phyloP scores from a whole-genome alignment of 2,797 vertebrate genomes.

The Lagocephalus sceleratus region DNA sequence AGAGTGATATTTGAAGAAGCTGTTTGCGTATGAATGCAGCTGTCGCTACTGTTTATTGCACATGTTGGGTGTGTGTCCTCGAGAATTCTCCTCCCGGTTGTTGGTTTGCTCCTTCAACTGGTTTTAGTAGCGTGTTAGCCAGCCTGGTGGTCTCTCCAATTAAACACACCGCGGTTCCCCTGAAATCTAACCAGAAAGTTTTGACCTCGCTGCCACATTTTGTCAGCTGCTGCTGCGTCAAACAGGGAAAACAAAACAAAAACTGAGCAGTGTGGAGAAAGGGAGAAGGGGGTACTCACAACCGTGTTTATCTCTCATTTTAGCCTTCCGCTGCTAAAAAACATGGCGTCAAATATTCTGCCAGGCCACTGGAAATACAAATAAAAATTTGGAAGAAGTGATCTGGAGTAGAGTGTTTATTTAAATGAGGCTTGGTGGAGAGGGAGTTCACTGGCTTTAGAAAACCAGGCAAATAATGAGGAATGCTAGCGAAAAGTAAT shows the following conservation, averaged over 20 bases:
- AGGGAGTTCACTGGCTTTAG: constrained; percentile 57
- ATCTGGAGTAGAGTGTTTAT: constrained; percentile 39
- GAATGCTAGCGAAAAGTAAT: constrained; percentile 63
- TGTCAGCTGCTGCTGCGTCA: constrained; percentile 58
- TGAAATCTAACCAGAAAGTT: constrained; percentile 53
- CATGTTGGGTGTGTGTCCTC: constrained; percentile 37
- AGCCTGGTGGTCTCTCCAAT: constrained; percentile 68
- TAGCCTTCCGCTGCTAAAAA: constrained; percentile 42
- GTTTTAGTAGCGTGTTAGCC: constrained; percentile 39
- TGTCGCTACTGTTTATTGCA: constrained; percentile 34
- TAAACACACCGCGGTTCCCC: constrained; percentile 67
- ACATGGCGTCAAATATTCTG: constrained; percentile 35
- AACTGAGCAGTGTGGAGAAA: constrained; percentile 17
- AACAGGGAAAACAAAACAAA: constrained; percentile 17
- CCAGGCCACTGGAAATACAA: constrained; percentile 44
- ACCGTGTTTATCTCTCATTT: constrained; percentile 59
- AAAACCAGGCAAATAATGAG: constrained; percentile 43
- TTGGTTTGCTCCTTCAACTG: constrained; percentile 30
- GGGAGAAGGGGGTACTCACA: constrained; percentile 25
- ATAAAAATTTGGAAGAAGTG: constrained; percentile 32
- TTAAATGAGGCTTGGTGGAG: constrained; percentile 32
- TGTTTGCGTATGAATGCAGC: constrained; percentile 45
- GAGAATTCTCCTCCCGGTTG: not conserved
- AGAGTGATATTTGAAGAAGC: constrained; percentile 16
- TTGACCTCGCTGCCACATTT: constrained; percentile 44